Evolutionary conservation across 2,888 invertebrate genomes (phyloP).

Genomic region (Teleogryllus oceanicus): DNA sequence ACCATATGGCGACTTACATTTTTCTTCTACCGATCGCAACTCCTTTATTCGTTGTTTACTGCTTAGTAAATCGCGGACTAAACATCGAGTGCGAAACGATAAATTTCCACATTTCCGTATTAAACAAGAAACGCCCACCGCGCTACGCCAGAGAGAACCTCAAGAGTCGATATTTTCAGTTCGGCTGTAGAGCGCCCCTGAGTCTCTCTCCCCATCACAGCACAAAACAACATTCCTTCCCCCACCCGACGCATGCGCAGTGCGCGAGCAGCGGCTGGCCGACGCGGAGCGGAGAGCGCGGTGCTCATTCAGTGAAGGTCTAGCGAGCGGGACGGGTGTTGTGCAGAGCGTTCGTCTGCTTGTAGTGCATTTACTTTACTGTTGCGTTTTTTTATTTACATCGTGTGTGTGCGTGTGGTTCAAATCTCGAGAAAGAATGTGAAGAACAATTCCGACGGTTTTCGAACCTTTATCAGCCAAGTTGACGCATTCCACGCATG

Average conservation of each 20-base stretch:
- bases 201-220: neutral
- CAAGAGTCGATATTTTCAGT: constrained; percentile 23
- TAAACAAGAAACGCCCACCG: neutral
- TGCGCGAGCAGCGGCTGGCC: neutral
- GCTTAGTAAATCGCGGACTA: no score
- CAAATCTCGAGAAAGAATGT: neutral
- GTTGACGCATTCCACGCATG: no score
- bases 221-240: constrained; percentile 28
- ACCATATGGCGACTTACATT: no score
- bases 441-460: neutral
- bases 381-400: constrained; percentile 30
- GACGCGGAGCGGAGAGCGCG: constrained; percentile 12
- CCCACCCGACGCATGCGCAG: constrained; percentile 25
- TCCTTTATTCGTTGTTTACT: no score
- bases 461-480: neutral
- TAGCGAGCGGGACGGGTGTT: constrained; percentile 22
- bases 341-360: constrained; percentile 27
- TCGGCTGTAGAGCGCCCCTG: neutral
- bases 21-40: no score
- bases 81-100: no score
- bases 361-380: constrained; percentile 33
- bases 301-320: constrained; percentile 27
- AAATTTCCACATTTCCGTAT: neutral
- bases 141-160: neutral
- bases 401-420: constrained; percentile 24